Conservation (phyloP, 2,888 invertebrate species). For the Eupithecia tripunctaria region DNA sequence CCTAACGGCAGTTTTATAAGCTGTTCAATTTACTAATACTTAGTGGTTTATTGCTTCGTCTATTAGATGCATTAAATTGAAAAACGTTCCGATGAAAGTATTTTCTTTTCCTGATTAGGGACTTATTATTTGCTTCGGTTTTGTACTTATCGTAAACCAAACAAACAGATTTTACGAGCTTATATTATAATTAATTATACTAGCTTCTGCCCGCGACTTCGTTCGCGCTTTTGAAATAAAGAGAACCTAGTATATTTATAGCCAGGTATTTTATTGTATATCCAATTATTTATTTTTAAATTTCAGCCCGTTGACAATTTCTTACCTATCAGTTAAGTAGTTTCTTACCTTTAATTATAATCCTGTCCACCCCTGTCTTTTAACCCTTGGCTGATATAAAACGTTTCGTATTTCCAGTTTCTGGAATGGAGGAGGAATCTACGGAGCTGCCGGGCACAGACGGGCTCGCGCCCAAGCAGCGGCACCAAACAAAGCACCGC, state of each 20-base stretch:
- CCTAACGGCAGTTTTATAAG: conserved; percentile 26
- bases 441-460: conserved; percentile 85
- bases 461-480: conserved; percentile 92
- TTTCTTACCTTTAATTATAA: neutral
- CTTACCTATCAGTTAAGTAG: neutral
- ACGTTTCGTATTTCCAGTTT: conserved; percentile 76
- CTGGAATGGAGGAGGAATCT: conserved; percentile 87
- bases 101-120: neutral
- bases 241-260: too few species aligned
- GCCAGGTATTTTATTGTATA: too few species aligned
- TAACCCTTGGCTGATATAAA: neutral
- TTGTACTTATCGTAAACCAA: neutral
- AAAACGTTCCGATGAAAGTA: neutral
- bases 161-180: neutral
- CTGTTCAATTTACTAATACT: conserved; percentile 21
- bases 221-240: too few species aligned
- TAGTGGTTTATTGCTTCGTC: conserved; percentile 22
- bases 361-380: too few species aligned
- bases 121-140: neutral
- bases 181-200: too few species aligned
- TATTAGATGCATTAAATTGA: conserved; percentile 5
- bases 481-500: conserved; percentile 98
- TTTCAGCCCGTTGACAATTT: too few species aligned
- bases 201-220: too few species aligned
- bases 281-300: too few species aligned